These are phyloP conservation scores for Labroides dimidiatus DNA, from an alignment of 2,797 vertebrate genomes.

Conservation along the genomic window DNA sequence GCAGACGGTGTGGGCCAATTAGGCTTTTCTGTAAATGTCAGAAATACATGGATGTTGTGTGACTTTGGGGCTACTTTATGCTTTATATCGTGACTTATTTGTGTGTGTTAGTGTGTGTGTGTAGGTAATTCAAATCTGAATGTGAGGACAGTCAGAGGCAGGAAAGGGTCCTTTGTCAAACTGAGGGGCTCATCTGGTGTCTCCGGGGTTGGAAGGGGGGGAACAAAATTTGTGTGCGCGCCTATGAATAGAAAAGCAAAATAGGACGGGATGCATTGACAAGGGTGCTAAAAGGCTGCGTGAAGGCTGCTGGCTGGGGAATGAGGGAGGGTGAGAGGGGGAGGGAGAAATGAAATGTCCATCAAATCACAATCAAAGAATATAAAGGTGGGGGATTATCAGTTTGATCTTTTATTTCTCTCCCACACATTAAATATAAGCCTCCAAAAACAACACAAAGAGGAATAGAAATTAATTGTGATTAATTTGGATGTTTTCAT, in stretches of 20 bases:
- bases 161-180: slow-evolving; percentile 86
- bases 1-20: no score
- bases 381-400: slow-evolving; percentile 24
- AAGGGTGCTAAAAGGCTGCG: slow-evolving; percentile 96
- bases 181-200: slow-evolving; percentile 86
- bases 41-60: neutral
- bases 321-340: slow-evolving; percentile 49
- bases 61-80: neutral
- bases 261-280: slow-evolving; percentile 76
- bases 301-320: slow-evolving; percentile 86
- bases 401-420: neutral
- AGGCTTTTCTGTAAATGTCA: neutral
- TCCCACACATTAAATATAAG: neutral
- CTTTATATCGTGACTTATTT: neutral
- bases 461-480: neutral
- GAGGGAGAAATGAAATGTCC: slow-evolving; percentile 65
- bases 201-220: slow-evolving; percentile 85
- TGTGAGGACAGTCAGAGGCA: slow-evolving; percentile 77
- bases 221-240: slow-evolving; percentile 56
- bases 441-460: neutral
- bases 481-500: neutral
- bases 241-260: slow-evolving; percentile 78
- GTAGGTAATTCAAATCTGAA: slow-evolving; percentile 77
- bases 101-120: slow-evolving; percentile 11
- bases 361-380: slow-evolving; percentile 76